These are phyloP conservation scores for Argentina silus DNA, from an alignment of 2,797 vertebrate species.

Conservation along the genomic window DNA sequence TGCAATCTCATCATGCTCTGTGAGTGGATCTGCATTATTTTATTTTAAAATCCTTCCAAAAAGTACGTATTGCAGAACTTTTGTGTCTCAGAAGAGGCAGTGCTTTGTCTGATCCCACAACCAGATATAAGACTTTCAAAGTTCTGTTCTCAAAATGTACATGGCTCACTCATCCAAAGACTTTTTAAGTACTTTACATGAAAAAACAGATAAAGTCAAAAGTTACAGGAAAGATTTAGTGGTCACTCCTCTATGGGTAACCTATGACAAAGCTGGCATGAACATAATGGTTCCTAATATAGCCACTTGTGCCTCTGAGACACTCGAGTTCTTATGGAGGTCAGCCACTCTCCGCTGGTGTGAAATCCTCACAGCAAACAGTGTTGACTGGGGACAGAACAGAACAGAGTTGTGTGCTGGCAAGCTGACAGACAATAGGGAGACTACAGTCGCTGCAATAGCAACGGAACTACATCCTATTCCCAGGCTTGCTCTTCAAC, in stretches of 20 bases:
- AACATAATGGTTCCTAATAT: constrained; percentile 24
- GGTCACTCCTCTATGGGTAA: constrained; percentile 17
- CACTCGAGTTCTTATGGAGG: constrained; percentile 24
- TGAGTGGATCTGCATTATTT: constrained; percentile 15
- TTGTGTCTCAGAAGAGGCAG: constrained; percentile 45
- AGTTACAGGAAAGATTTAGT: not conserved
- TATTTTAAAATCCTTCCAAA: constrained; percentile 37
- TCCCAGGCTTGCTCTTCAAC: constrained; percentile 51
- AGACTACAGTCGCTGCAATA: constrained; percentile 44
- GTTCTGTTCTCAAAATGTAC: constrained; percentile 49
- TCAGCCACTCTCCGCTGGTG: constrained; percentile 30
- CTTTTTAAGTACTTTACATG: not conserved
- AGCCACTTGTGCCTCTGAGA: constrained; percentile 22
- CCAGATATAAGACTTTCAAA: constrained; percentile 40
- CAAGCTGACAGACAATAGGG: constrained; percentile 13
- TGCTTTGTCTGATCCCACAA: constrained; percentile 32
- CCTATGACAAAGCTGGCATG: constrained; percentile 13
- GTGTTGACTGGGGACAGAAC: not conserved
- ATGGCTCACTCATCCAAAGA: not conserved
- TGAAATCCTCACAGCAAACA: constrained; percentile 35
- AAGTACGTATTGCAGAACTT: constrained; percentile 27
- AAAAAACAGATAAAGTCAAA: not conserved
- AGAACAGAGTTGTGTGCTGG: not conserved
- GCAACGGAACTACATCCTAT: constrained; percentile 23
- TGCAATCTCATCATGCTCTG: constrained; percentile 21